Evolutionary conservation across 2,113 vertebrate genomes (phyloP), one percentile per base, ranked within the genome.

Genomic region (Pandion haliaetus): DNA sequence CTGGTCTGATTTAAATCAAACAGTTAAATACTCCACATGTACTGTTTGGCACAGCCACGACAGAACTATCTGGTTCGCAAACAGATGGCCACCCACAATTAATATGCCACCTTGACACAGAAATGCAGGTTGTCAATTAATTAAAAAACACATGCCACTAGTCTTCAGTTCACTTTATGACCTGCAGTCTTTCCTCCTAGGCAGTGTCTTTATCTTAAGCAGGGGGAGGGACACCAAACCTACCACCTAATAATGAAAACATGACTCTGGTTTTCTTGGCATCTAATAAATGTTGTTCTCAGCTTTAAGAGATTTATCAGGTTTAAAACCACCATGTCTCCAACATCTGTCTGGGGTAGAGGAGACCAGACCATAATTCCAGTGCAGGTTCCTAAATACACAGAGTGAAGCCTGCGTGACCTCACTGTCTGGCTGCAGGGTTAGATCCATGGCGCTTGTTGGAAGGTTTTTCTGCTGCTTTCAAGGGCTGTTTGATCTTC

Each of bases 401-500:
- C 9, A 26, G 76, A 17, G 1, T 15, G 63, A 59, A 74, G 61
- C 81, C 59, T 2, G 76, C 38, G 42, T 87, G 87, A 91, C 82
- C 93, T 94, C 94, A 47, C 40, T 57, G 78, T 81, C 92, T 95
- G 93, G 90, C 92, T 87, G 90, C 61, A 36, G 91, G 80, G 88
- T 19, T 17, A 50, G 61, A 31, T 31, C 82, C 88, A 16, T 0
- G 5, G 83, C 2, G 9, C 88, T 71, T 3, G 4, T 23, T 79
- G 88, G 52, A 94, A 70, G 52, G 21, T 63, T 86, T 85, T 85
- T n/a, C 50, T 88, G 78, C 72, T 77, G 54, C 79, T 86, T 78
- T 86, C 79, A 42, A 72, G 88, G 70, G 62, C 84, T 71, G 70
- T 91, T 93, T 97, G 96, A 95, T 93, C 95, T 97, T 96, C 94